Evolutionary conservation across 2,797 vertebrate genomes (phyloP).

Genomic region (Gambusia yucatana): DNA sequence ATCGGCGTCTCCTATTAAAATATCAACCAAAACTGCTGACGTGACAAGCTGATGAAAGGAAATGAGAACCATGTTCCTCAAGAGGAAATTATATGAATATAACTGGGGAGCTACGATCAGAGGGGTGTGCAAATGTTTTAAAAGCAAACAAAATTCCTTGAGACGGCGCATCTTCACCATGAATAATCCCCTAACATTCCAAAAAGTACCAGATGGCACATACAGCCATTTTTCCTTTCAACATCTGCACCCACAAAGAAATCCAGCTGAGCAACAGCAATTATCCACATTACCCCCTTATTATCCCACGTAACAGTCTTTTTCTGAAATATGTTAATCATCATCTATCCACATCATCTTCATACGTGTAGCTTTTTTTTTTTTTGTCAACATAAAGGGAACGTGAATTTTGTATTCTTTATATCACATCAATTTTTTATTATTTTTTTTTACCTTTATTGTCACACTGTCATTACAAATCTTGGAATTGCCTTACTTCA

Average conservation of each 20-base stretch:
- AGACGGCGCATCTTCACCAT: conserved; percentile 51
- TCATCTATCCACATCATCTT: conserved; percentile 47
- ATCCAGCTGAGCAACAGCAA: conserved; percentile 30
- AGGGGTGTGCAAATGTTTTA: conserved; percentile 36
- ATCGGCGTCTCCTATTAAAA: conserved; percentile 36
- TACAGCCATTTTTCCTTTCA: conserved; percentile 49
- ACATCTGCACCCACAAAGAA: conserved; percentile 38
- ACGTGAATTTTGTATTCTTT: background rate
- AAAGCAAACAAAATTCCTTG: conserved; percentile 50
- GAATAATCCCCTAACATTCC: conserved; percentile 57
- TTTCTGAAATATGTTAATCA: conserved; percentile 37
- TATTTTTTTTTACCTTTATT: background rate
- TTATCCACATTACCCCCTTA: conserved; percentile 18
- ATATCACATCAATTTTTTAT: background rate
- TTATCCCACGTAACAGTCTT: conserved; percentile 30
- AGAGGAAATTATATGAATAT: conserved; percentile 50
- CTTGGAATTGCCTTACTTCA: background rate
- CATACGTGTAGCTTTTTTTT: conserved; percentile 23
- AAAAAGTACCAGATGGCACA: conserved; percentile 58
- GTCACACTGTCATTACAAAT: background rate
- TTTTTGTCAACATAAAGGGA: conserved; percentile 6
- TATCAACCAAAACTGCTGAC: conserved; percentile 50
- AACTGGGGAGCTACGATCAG: conserved; percentile 14
- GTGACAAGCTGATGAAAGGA: conserved; percentile 30
- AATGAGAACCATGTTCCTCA: conserved; percentile 53